Conservation (phyloP, 2,888 invertebrate species). For the Carpatolechia fugitivella region DNA sequence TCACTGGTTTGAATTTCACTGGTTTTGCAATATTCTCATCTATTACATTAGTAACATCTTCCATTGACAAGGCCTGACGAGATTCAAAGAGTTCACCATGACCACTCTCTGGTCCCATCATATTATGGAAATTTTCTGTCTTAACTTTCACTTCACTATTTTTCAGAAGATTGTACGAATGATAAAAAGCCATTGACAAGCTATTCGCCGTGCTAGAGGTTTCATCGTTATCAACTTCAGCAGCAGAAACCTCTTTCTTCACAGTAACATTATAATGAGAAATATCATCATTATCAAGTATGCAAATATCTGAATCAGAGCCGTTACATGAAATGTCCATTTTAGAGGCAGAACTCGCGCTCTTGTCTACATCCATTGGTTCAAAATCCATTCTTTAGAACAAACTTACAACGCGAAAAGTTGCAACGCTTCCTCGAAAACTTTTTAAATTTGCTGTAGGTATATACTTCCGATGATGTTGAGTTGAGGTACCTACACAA, state of each 20-base stretch:
- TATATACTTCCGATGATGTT: too few species aligned
- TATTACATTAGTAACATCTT: neutral
- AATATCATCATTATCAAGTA: neutral
- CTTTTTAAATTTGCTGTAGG: neutral
- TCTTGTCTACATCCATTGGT: constrained; percentile 69
- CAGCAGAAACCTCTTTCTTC: neutral
- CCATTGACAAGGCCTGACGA: neutral
- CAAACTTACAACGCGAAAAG: too few species aligned
- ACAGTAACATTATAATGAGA: neutral
- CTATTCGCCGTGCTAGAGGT: neutral
- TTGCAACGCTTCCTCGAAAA: too few species aligned
- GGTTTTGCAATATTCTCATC: constrained; percentile 13
- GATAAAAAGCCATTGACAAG: neutral
- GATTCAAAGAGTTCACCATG: neutral
- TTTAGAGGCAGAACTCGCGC: constrained; percentile 46
- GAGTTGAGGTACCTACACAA: neutral
- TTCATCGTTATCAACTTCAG: neutral
- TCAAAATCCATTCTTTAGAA: constrained; percentile 29
- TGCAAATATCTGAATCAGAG: constrained; percentile 13
- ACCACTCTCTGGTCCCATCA: neutral
- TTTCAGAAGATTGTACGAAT: too few species aligned
- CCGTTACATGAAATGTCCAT: constrained; percentile 56
- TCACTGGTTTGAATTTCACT: constrained; percentile 21
- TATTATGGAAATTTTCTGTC: neutral
- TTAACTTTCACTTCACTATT: neutral